Percentiles rank a stretch among this genome's conserved stretches.
These are phyloP conservation scores for Austrofundulus limnaeus DNA, from an alignment of 2,113 vertebrate species.

Conservation along the genomic window DNA sequence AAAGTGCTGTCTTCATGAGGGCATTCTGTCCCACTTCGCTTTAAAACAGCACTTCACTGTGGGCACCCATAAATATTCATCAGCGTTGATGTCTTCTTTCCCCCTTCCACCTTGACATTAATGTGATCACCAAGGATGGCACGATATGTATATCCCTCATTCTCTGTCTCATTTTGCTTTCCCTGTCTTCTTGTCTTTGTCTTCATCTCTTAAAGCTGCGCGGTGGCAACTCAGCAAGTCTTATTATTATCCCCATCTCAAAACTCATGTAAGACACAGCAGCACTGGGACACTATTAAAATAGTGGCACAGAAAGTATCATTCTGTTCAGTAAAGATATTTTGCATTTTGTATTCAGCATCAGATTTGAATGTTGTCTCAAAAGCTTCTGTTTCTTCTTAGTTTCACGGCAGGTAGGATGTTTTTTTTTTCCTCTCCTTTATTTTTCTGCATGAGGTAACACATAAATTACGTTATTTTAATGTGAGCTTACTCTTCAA, in stretches of 20 bases:
- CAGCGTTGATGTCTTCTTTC: conserved; percentile 68
- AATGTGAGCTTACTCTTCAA: no score
- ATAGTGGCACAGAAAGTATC: conserved; percentile 6
- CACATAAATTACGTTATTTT: no score
- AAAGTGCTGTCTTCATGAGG: conserved; percentile 73
- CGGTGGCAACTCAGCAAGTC: conserved; percentile 61
- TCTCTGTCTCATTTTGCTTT: conserved; percentile 26
- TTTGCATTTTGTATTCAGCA: background rate
- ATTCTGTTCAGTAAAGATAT: background rate
- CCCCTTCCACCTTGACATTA: conserved; percentile 73
- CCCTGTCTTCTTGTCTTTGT: conserved; percentile 12
- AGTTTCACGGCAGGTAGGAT: no score
- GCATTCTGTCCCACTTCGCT: conserved; percentile 73
- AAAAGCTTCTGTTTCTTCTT: no score
- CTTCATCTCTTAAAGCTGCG: conserved; percentile 46
- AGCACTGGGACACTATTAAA: conserved; percentile 7
- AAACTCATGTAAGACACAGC: conserved; percentile 30
- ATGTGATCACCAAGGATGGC: conserved; percentile 66
- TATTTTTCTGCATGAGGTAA: no score
- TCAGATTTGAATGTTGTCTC: no score
- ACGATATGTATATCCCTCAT: conserved; percentile 58
- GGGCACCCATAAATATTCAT: conserved; percentile 74
- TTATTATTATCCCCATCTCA: conserved; percentile 31
- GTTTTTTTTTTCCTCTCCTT: no score
- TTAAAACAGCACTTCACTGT: conserved; percentile 73